Evolutionary conservation across 2,797 vertebrate species (phyloP).

Genomic region (Pogoniulus pusillus): DNA sequence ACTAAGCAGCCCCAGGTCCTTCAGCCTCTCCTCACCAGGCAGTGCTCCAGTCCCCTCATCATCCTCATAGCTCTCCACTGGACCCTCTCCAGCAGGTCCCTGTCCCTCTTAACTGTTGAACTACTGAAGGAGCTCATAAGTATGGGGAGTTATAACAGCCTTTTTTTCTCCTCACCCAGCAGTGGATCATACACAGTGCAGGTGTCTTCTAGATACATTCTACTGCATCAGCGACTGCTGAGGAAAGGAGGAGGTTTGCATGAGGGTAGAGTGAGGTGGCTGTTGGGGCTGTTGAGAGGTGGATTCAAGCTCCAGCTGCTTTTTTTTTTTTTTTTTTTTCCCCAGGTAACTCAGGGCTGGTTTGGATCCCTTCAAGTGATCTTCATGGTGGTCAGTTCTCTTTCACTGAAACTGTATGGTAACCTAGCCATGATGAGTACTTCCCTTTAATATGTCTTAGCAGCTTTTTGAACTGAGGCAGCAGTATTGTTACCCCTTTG

Average conservation of each 20-base stretch:
- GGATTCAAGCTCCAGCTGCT: neutral
- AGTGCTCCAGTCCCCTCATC: too few relatives aligned
- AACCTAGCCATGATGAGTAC: neutral
- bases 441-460: neutral
- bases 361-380: neutral
- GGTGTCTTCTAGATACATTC: neutral
- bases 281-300: too few relatives aligned
- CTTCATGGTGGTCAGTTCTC: neutral
- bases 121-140: neutral
- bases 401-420: neutral
- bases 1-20: too few relatives aligned
- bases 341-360: neutral
- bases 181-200: too few relatives aligned
- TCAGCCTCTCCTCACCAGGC: too few relatives aligned
- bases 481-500: neutral
- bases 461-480: neutral
- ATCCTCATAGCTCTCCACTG: too few relatives aligned
- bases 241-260: neutral
- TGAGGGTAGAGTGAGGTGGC: too few relatives aligned
- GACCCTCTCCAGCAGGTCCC: too few relatives aligned
- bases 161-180: too few relatives aligned
- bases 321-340: neutral
- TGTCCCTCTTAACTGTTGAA: too few relatives aligned
- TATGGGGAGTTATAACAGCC: neutral
- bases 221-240: fast-evolving